phyloP scores from a whole-genome alignment of 2,797 vertebrate species.

The Cheirogaleus major region DNA sequence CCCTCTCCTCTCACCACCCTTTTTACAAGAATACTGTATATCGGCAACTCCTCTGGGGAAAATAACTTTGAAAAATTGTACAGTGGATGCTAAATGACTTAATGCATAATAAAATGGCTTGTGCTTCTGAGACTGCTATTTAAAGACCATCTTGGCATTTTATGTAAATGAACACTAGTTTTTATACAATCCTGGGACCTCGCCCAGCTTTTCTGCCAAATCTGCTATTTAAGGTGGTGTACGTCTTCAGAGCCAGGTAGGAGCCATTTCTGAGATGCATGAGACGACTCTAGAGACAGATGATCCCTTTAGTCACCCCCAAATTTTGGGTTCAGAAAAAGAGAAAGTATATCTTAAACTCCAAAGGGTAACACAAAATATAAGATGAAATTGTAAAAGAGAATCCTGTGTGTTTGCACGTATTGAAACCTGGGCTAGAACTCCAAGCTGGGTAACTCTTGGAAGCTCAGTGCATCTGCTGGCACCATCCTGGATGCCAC shows the following conservation, averaged over 20 bases:
- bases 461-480: neutral
- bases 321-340: neutral
- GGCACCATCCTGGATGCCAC: neutral
- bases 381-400: neutral
- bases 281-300: constrained; percentile 64
- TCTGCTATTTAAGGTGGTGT: constrained; percentile 73
- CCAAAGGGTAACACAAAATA: neutral
- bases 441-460: too few relatives aligned
- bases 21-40: constrained; percentile 73
- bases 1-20: constrained; percentile 69
- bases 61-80: constrained; percentile 79
- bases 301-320: constrained; percentile 44
- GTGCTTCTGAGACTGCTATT: constrained; percentile 84
- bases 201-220: constrained; percentile 78
- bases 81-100: constrained; percentile 84
- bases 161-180: constrained; percentile 83
- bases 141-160: constrained; percentile 85
- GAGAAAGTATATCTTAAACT: neutral
- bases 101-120: constrained; percentile 87
- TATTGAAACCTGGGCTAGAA: neutral
- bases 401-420: neutral
- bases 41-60: constrained; percentile 82
- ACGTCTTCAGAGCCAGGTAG: constrained; percentile 71
- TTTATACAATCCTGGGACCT: constrained; percentile 78
- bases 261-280: constrained; percentile 60